These are phyloP conservation scores for Trichopoda pennipes DNA, from an alignment of 2,888 invertebrate genomes.

Conservation along the genomic window DNA sequence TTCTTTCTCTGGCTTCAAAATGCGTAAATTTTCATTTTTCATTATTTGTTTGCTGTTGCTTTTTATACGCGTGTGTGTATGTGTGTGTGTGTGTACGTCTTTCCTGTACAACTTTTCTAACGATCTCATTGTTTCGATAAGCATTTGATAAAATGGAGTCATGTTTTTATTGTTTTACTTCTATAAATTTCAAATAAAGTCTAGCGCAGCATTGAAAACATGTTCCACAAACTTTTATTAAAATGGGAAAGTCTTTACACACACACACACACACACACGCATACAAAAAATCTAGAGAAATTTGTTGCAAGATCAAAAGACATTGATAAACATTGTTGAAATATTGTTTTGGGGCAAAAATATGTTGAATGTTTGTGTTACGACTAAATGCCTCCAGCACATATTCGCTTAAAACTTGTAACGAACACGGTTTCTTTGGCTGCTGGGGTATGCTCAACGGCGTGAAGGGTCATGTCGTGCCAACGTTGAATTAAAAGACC, in stretches of 20 bases:
- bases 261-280: not conserved
- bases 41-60: not conserved
- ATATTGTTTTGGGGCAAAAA: conserved; percentile 54
- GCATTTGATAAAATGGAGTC: conserved; percentile 61
- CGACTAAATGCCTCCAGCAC: not conserved
- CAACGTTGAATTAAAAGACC: no score
- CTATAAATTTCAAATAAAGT: conserved; percentile 56
- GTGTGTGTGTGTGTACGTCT: no score
- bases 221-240: conserved; percentile 39
- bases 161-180: conserved; percentile 45
- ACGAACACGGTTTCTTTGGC: no score
- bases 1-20: conserved; percentile 58
- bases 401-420: no score
- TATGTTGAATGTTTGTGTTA: conserved; percentile 6
- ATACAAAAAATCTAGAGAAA: conserved; percentile 42
- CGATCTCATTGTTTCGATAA: conserved; percentile 68
- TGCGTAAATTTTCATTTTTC: conserved; percentile 64
- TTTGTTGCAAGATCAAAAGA: conserved; percentile 54
- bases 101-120: conserved; percentile 38
- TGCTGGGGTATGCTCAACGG: no score
- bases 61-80: no score
- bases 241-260: conserved; percentile 59
- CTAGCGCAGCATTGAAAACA: conserved; percentile 13
- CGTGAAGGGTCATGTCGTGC: no score
- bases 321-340: conserved; percentile 60